phyloP scores from a whole-genome alignment of 2,797 vertebrate genomes.

The Setipinna tenuifilis region DNA sequence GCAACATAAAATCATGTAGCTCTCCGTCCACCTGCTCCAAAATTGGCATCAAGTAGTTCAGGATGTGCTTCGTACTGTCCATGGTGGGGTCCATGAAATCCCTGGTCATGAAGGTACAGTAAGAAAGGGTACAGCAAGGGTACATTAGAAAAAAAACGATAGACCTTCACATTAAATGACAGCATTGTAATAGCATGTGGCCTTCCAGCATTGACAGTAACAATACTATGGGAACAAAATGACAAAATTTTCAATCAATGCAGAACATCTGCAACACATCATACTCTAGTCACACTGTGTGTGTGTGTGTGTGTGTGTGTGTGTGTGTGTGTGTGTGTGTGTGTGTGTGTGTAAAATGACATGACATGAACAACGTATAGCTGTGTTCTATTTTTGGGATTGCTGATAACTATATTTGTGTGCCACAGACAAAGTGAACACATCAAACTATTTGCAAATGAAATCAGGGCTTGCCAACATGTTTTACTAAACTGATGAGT shows the following conservation, averaged over 20 bases:
- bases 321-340: no score
- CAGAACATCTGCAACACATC: not conserved
- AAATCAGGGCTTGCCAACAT: not conserved
- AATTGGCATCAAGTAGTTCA: constrained; percentile 85
- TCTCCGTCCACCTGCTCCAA: constrained; percentile 76
- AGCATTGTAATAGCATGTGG: not conserved
- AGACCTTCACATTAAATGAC: not conserved
- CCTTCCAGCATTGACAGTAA: not conserved
- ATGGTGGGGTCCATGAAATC: constrained; percentile 89
- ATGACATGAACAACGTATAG: not conserved
- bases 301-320: no score
- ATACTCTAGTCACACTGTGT: not conserved
- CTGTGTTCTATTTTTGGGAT: not conserved
- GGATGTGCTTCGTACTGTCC: constrained; percentile 85
- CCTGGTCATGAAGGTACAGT: constrained; percentile 60
- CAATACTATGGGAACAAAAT: not conserved
- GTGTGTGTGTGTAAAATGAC: no score
- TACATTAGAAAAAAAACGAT: not conserved
- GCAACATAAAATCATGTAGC: constrained; percentile 81
- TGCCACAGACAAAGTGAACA: not conserved
- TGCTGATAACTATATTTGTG: not conserved
- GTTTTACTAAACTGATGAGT: not conserved
- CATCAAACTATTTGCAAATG: not conserved
- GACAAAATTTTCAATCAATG: not conserved
- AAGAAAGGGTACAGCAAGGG: no score